Percentiles rank a stretch among this genome's conserved stretches.
These are phyloP conservation scores for Mayetiola destructor DNA, from an alignment of 2,888 invertebrate species.

Conservation along the genomic window DNA sequence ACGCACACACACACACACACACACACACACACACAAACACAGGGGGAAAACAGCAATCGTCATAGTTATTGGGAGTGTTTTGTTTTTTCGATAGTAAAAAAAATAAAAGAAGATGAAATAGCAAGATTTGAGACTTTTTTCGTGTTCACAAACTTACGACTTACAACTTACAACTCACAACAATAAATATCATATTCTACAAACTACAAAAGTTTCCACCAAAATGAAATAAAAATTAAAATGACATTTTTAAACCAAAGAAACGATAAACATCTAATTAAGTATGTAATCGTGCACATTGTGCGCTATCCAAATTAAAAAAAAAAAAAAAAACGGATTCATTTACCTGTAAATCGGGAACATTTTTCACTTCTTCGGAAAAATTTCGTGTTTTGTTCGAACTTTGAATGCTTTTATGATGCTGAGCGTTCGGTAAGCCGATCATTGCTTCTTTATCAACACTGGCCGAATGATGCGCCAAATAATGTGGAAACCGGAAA, in stretches of 20 bases:
- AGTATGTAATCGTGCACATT: not conserved
- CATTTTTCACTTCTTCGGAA: conserved; percentile 72
- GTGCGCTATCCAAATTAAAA: not conserved
- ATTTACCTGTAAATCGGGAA: conserved; percentile 75
- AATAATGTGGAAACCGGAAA: conserved; percentile 53
- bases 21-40: too few relatives aligned
- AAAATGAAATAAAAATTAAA: conserved; percentile 11
- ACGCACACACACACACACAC: too few relatives aligned
- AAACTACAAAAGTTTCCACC: not conserved
- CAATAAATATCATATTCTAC: too few relatives aligned
- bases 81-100: too few relatives aligned
- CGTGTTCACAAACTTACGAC: too few relatives aligned
- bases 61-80: too few relatives aligned
- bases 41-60: too few relatives aligned
- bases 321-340: not conserved
- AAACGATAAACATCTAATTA: not conserved
- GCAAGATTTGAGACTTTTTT: too few relatives aligned
- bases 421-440: conserved; percentile 19
- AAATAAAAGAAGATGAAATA: too few relatives aligned
- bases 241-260: not conserved
- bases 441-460: conserved; percentile 15
- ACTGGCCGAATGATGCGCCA: conserved; percentile 23
- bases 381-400: conserved; percentile 55
- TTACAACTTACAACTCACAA: too few relatives aligned
- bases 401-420: conserved; percentile 34